phyloP scores from a whole-genome alignment of 2,113 vertebrate genomes.

The Rutilus rutilus region DNA sequence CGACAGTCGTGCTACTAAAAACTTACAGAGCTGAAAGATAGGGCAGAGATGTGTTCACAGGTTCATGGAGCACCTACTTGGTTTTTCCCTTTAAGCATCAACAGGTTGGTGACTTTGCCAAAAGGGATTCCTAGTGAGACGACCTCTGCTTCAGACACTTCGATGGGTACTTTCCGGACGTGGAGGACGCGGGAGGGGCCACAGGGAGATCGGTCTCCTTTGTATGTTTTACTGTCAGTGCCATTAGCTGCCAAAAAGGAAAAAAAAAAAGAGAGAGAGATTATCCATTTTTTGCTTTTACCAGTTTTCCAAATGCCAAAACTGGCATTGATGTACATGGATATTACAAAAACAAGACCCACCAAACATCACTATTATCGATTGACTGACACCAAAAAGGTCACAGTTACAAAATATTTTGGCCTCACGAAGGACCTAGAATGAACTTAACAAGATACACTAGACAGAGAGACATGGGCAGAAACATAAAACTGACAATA shows the following conservation, averaged over 20 bases:
- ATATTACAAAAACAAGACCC: conserved; percentile 12
- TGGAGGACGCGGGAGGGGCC: conserved; percentile 84
- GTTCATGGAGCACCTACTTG: conserved; percentile 74
- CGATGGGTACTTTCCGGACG: conserved; percentile 80
- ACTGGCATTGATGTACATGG: conserved; percentile 17
- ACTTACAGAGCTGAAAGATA: background rate
- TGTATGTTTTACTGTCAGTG: conserved; percentile 77
- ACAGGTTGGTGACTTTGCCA: conserved; percentile 86
- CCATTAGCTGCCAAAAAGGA: conserved; percentile 75
- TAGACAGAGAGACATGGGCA: background rate
- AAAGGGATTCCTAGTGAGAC: conserved; percentile 84
- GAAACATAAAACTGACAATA: background rate
- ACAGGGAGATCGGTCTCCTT: conserved; percentile 68
- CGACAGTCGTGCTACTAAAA: background rate
- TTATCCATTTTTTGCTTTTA: background rate
- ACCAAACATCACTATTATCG: background rate
- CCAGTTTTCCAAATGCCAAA: conserved; percentile 11
- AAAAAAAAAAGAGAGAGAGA: conserved; percentile 6
- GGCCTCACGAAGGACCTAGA: background rate
- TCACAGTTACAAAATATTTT: conserved; percentile 3
- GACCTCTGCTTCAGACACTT: conserved; percentile 80
- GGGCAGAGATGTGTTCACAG: background rate
- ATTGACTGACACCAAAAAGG: conserved; percentile 4
- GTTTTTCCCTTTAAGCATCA: conserved; percentile 83
- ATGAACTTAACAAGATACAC: background rate